Evolutionary conservation across 2,888 invertebrate genomes (phyloP), one percentile per base, ranked within the genome.

Genomic region (Tridacna crocea): DNA sequence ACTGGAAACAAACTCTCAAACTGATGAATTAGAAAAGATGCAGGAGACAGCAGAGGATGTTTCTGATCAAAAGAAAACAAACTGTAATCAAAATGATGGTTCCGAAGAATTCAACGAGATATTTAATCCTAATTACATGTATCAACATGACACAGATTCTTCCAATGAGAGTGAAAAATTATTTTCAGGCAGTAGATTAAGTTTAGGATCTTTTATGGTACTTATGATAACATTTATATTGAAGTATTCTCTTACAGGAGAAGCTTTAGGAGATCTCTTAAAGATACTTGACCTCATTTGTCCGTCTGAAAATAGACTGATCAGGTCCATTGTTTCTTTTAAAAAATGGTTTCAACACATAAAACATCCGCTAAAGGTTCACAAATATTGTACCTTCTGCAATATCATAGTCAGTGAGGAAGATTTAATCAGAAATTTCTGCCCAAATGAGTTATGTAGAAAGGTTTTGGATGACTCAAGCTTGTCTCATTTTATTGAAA

Each of bases 61-160:
- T n/a, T n/a, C 51, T 83, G 19, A 12, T 68, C 19, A 72, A 75
- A 17, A 24, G 60, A 22, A 46, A 81, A 0, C 66, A 75, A 55
- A 48, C 48, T 24, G 51, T 83, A 36, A 82, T 83, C 68, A 77
- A 15, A 15, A 15, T 61, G 61, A n/a, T n/a, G n/a, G n/a, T n/a
- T n/a, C n/a, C n/a, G n/a, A n/a, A n/a, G n/a, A n/a, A n/a, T n/a
- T n/a, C n/a, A n/a, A n/a, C n/a, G n/a, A n/a, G n/a, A 19, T 60
- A 60, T 60, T 22, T 19, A 60, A 60, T 60, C 22, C 60, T 19
- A 60, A 60, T 60, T 19, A 60, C 22, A 19, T 22, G 8, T 22
- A 60, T 22, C 60, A 60, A 22, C n/a, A 66, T 72, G 72, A 72
- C n/a, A 15, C 24, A 47, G n/a, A 46, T 48, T 22, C 17, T 36